Percentiles rank a stretch among this genome's conserved stretches.
Conservation (phyloP, 2,888 invertebrate species). For the Spilarctia lutea region DNA sequence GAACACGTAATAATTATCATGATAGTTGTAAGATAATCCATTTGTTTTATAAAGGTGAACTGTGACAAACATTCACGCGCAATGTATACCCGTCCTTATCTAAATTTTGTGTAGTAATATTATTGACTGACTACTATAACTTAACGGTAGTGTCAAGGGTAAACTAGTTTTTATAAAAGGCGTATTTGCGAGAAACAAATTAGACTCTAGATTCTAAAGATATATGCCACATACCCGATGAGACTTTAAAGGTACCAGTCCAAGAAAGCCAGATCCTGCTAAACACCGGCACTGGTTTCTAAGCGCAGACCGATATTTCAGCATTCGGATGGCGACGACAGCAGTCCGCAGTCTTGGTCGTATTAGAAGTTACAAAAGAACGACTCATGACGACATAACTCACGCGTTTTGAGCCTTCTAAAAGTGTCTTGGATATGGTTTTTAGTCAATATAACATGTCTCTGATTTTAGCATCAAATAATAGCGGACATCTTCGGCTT, state of each 20-base stretch:
- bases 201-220: too few species aligned
- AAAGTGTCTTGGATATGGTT: background rate
- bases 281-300: background rate
- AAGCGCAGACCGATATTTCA: background rate
- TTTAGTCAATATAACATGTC: background rate
- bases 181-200: background rate
- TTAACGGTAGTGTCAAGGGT: conserved; percentile 46
- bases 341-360: background rate
- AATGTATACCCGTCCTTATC: conserved; percentile 41
- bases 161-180: conserved; percentile 49
- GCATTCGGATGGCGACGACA: too few species aligned
- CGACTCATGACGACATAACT: background rate
- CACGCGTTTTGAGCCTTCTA: background rate
- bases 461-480: background rate
- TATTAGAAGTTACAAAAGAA: background rate
- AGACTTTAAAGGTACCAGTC: too few species aligned
- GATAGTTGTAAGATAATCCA: conserved; percentile 19
- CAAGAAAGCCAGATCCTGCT: background rate
- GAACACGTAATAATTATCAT: conserved; percentile 4
- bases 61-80: conserved; percentile 49
- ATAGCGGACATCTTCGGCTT: background rate
- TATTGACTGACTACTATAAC: conserved; percentile 45
- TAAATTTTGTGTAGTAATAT: conserved; percentile 57
- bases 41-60: conserved; percentile 19
- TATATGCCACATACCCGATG: background rate